Conservation (phyloP, 1,140 invertebrate species). For the Portunus trituberculatus region DNA sequence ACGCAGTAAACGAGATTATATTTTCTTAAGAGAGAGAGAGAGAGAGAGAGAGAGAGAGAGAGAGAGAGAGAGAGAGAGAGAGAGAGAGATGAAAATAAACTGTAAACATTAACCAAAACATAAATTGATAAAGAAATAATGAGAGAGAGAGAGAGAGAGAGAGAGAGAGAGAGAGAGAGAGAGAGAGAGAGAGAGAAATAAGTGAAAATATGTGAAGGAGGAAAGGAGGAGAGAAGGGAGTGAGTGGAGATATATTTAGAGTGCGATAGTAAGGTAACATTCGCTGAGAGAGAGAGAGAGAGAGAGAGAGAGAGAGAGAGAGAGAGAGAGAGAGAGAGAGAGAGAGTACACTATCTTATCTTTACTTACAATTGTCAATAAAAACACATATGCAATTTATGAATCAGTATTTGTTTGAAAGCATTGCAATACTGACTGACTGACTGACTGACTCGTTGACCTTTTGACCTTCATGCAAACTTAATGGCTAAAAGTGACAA, state of each 20-base stretch:
- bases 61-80: too few species aligned
- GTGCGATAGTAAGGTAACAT: background rate
- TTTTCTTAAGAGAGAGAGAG: background rate
- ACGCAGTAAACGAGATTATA: background rate
- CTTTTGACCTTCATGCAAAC: too few species aligned
- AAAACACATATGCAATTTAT: too few species aligned
- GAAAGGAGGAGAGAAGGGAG: background rate
- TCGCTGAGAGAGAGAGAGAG: constrained; percentile 44
- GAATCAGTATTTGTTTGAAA: too few species aligned
- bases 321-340: constrained; percentile 41
- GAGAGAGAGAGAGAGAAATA: background rate
- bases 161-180: background rate
- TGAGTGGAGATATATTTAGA: background rate
- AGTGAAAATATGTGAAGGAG: background rate
- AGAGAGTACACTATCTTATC: background rate
- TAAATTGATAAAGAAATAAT: too few species aligned
- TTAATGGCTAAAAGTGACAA: too few species aligned
- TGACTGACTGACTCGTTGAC: background rate
- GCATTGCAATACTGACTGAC: background rate
- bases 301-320: constrained; percentile 49
- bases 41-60: background rate
- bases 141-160: constrained; percentile 16
- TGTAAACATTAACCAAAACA: too few species aligned
- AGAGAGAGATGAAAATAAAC: background rate
- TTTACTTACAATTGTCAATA: too few species aligned